These are phyloP conservation scores for Stichodactyla mertensii DNA, from an alignment of 64 coral and sea anemone genomes.

Conservation along the genomic window DNA sequence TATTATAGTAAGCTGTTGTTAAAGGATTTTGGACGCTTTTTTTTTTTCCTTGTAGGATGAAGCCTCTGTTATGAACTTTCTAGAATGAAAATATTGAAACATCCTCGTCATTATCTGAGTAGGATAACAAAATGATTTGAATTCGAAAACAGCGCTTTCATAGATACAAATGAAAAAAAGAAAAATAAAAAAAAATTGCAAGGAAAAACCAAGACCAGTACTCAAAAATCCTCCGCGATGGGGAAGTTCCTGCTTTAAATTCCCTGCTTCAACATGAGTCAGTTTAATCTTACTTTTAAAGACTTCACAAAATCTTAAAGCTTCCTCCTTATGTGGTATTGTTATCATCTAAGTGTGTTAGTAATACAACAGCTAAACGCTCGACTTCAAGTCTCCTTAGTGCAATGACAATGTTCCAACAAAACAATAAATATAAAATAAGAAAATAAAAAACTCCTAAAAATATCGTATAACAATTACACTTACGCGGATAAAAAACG, in stretches of 20 bases:
- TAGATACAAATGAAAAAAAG: too few species aligned
- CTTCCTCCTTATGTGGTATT: too few species aligned
- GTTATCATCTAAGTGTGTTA: too few species aligned
- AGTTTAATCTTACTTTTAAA: too few species aligned
- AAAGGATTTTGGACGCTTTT: not conserved
- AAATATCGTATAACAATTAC: too few species aligned
- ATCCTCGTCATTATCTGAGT: not conserved
- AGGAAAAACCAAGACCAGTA: not conserved
- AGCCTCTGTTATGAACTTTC: not conserved
- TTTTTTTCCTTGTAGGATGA: not conserved
- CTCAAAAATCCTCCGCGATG: not conserved
- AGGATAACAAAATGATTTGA: not conserved
- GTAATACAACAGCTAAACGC: not conserved
- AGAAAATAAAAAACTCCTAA: too few species aligned
- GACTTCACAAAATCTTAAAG: too few species aligned
- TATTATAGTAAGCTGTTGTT: not conserved
- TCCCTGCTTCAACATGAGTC: too few species aligned
- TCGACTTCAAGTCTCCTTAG: not conserved
- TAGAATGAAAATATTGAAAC: not conserved
- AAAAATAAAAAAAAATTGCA: too few species aligned
- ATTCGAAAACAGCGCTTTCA: not conserved
- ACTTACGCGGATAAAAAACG: too few species aligned
- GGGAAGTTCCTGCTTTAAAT: too few species aligned
- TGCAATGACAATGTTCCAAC: not conserved
- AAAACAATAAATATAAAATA: too few species aligned